Evolutionary conservation across 2,888 invertebrate species (phyloP).

Genomic region (Eugnorisma glareosa): DNA sequence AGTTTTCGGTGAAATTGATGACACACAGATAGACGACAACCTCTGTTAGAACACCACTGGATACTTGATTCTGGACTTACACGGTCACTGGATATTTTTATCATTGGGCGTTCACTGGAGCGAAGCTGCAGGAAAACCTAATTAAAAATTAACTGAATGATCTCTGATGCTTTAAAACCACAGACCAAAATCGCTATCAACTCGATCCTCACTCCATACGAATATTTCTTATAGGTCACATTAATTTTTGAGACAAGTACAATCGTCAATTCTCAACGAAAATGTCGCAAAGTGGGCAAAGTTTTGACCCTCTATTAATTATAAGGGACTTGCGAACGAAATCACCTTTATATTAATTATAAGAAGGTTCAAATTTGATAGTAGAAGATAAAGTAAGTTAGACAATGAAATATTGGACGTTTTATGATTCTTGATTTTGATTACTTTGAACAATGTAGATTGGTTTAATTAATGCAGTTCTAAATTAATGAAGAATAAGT

Average conservation of each 20-base stretch:
- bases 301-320: conserved; percentile 63
- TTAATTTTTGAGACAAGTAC: conserved; percentile 72
- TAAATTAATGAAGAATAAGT: neutral
- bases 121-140: neutral
- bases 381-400: conserved; percentile 18
- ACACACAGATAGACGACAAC: neutral
- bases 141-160: neutral
- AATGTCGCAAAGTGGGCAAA: conserved; percentile 61
- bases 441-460: conserved; percentile 19
- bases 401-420: conserved; percentile 36
- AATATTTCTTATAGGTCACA: conserved; percentile 62
- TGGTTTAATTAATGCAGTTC: neutral
- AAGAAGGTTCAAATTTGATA: conserved; percentile 51
- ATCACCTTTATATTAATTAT: conserved; percentile 49
- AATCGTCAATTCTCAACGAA: conserved; percentile 61
- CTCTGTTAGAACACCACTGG: neutral
- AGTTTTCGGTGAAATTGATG: neutral
- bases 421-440: conserved; percentile 28
- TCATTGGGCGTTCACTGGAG: neutral
- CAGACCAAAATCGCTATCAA: conserved; percentile 28
- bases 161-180: neutral
- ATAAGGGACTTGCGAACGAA: conserved; percentile 35
- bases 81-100: too few species aligned
- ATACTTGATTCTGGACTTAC: too few species aligned
- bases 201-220: conserved; percentile 41